Conservation (phyloP, 1,140 invertebrate genomes). For the Aphidius ervi region DNA sequence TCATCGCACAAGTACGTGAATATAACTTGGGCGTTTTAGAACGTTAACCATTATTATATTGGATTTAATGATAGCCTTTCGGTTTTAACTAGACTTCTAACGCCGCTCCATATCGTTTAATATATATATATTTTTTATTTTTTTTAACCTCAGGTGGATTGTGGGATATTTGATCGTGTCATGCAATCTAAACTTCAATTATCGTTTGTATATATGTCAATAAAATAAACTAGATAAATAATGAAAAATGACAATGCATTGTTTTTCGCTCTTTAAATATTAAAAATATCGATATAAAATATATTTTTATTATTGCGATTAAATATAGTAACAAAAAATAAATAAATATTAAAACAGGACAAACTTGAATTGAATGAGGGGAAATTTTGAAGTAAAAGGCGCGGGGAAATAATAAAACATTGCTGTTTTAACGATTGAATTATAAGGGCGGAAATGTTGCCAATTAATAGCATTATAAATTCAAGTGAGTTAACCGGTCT, state of each 20-base stretch:
- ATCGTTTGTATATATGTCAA: neutral
- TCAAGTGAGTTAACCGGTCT: slow-evolving; percentile 26
- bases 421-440: slow-evolving; percentile 33
- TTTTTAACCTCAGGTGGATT: neutral
- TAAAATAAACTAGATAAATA: neutral
- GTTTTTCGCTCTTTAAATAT: neutral
- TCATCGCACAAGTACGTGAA: neutral
- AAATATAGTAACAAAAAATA: no score
- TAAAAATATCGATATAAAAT: no score
- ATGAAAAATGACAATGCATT: neutral
- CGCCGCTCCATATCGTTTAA: slow-evolving; percentile 9
- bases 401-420: neutral
- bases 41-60: slow-evolving; percentile 7
- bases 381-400: neutral
- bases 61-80: slow-evolving; percentile 11
- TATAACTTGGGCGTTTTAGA: neutral
- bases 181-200: slow-evolving; percentile 5
- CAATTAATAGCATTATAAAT: slow-evolving; percentile 44
- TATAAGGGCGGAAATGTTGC: slow-evolving; percentile 38
- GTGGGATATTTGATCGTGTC: slow-evolving; percentile 8
- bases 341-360: no score
- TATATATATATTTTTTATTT: neutral
- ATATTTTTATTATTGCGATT: no score
- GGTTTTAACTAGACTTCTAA: slow-evolving; percentile 11
- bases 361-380: no score